Conservation (phyloP, 1,140 invertebrate species). For the Lycorma delicatula region DNA sequence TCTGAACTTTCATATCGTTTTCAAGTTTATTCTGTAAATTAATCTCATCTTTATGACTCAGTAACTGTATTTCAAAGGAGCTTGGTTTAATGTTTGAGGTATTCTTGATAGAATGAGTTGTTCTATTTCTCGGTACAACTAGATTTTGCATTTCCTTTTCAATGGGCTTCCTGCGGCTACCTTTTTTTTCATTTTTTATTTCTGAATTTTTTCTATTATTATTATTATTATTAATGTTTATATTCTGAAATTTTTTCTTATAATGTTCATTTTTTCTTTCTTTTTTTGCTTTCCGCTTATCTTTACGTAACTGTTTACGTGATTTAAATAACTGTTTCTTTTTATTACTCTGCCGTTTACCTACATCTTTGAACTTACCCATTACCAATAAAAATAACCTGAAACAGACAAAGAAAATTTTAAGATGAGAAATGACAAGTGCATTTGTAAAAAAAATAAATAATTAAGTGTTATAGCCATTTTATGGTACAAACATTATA, state of each 20-base stretch:
- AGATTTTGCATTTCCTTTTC: background rate
- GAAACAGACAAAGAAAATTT: too few relatives aligned
- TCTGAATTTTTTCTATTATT: conserved; percentile 35
- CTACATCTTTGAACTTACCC: too few relatives aligned
- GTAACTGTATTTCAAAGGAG: conserved; percentile 7
- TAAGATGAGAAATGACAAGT: too few relatives aligned
- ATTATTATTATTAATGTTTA: conserved; percentile 28
- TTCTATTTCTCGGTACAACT: too few relatives aligned
- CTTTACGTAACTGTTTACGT: conserved; percentile 52
- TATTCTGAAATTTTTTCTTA: conserved; percentile 42
- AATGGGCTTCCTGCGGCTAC: background rate
- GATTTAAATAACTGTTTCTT: too few relatives aligned
- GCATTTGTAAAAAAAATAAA: too few relatives aligned
- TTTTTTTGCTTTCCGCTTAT: conserved; percentile 45
- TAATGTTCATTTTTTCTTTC: conserved; percentile 42
- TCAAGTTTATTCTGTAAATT: conserved; percentile 37
- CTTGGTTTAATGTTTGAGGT: background rate
- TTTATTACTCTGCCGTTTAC: too few relatives aligned
- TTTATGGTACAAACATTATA: too few relatives aligned
- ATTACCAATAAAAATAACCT: too few relatives aligned
- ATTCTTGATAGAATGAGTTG: background rate
- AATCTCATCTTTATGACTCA: conserved; percentile 14
- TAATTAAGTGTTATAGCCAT: too few relatives aligned
- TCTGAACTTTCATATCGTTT: conserved; percentile 46
- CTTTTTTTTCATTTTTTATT: conserved; percentile 26